These are phyloP conservation scores for Todiramphus chloris DNA, from an alignment of 2,113 vertebrate species.

Conservation along the genomic window DNA sequence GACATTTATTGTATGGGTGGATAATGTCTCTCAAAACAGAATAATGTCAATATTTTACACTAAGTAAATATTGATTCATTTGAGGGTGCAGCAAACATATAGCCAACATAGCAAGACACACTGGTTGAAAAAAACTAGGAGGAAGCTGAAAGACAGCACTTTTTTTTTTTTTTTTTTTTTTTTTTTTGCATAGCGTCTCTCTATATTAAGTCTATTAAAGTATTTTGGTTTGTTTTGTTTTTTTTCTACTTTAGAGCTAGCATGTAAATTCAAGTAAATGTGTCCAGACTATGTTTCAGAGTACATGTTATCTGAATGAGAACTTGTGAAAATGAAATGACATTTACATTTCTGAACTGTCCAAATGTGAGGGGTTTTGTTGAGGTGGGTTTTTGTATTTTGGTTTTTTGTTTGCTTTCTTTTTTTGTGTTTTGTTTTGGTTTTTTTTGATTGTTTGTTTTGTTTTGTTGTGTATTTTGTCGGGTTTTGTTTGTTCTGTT, in stretches of 20 bases:
- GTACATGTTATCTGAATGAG: neutral
- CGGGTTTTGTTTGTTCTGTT: neutral
- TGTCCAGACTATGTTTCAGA: neutral
- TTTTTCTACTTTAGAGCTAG: neutral
- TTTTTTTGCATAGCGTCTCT: neutral
- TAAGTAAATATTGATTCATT: neutral
- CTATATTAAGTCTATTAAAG: neutral
- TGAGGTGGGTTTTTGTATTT: too few relatives aligned
- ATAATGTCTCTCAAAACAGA: neutral
- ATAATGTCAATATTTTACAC: neutral
- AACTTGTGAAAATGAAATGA: neutral
- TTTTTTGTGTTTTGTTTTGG: too few relatives aligned
- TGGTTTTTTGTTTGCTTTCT: too few relatives aligned
- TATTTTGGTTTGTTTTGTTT: neutral
- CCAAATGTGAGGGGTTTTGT: too few relatives aligned
- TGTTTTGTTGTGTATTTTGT: too few relatives aligned
- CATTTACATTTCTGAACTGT: neutral
- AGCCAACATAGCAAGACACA: neutral
- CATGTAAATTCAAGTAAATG: neutral
- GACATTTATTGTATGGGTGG: neutral
- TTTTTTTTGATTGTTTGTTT: too few relatives aligned
- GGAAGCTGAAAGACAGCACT: neutral
- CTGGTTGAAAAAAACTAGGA: neutral
- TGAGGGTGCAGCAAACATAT: neutral
- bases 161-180: neutral